These are phyloP conservation scores for Lytechinus pictus DNA, from an alignment of 35 echinoderm and acorn worm genomes.

Conservation along the genomic window DNA sequence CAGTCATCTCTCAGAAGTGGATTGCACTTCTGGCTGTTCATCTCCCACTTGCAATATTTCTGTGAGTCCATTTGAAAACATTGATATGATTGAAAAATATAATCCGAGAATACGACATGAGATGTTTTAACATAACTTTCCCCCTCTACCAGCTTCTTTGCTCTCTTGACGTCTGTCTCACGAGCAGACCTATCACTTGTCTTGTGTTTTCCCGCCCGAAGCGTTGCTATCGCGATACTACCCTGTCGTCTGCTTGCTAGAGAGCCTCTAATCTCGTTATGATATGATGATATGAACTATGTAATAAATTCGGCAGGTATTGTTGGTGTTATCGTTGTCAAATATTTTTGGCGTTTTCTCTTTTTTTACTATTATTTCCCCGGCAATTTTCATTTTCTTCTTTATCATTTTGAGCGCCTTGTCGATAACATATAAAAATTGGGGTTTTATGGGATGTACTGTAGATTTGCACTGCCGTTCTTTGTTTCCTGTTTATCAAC, in stretches of 20 bases:
- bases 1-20: background rate
- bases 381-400: background rate
- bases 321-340: background rate
- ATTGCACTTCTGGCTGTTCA: background rate
- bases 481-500: no score
- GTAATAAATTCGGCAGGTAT: background rate
- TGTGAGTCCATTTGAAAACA: background rate
- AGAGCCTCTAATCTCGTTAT: constrained; percentile 2
- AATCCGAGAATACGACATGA: background rate
- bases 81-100: background rate
- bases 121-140: background rate
- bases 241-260: background rate
- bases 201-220: constrained; percentile 35
- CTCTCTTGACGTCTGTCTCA: constrained; percentile 26
- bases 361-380: background rate
- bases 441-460: no score
- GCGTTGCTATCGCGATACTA: constrained; percentile 24
- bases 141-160: background rate
- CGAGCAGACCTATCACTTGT: constrained; percentile 22
- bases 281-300: background rate
- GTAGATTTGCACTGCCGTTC: no score
- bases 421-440: background rate
- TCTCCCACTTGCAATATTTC: background rate
- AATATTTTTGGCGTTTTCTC: background rate
- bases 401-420: background rate